phyloP scores from a whole-genome alignment of 2,113 vertebrate genomes.

The Paratilapia polleni region DNA sequence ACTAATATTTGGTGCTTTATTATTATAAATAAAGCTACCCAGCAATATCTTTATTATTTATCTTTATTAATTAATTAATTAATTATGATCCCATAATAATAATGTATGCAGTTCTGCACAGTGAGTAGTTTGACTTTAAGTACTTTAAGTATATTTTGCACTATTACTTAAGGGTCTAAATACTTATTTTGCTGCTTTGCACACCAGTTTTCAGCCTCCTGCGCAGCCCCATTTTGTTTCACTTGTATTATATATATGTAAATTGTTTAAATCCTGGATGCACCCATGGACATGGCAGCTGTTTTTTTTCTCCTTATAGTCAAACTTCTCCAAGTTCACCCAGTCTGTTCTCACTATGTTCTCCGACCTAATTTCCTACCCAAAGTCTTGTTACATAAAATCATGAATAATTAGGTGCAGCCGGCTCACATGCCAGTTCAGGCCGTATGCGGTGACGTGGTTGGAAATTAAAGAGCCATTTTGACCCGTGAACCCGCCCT shows the following conservation, averaged over 20 bases:
- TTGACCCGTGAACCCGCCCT: constrained; percentile 7
- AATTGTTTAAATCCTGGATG: no score
- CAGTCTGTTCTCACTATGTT: constrained; percentile 8
- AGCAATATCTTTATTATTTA: not conserved
- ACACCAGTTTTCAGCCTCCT: not conserved
- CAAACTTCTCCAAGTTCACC: constrained; percentile 28
- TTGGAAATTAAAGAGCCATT: not conserved
- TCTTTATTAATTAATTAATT: no score
- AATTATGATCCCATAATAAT: not conserved
- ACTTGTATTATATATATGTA: no score
- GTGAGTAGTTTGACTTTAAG: not conserved
- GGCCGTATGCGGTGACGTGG: not conserved
- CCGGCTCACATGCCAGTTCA: not conserved
- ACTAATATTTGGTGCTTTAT: not conserved
- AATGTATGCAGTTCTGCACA: not conserved
- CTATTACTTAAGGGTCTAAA: not conserved
- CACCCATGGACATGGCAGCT: not conserved
- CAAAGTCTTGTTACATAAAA: constrained; percentile 56
- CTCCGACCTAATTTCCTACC: constrained; percentile 41
- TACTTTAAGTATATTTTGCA: not conserved
- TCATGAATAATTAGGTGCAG: constrained; percentile 48
- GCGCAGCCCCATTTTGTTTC: no score
- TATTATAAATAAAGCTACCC: not conserved
- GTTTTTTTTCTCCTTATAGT: not conserved
- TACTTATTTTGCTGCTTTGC: not conserved